Percentiles rank a stretch among this genome's conserved stretches.
These are phyloP conservation scores for Drosophila teissieri DNA, from an alignment of 1,140 invertebrate genomes.

Conservation along the genomic window DNA sequence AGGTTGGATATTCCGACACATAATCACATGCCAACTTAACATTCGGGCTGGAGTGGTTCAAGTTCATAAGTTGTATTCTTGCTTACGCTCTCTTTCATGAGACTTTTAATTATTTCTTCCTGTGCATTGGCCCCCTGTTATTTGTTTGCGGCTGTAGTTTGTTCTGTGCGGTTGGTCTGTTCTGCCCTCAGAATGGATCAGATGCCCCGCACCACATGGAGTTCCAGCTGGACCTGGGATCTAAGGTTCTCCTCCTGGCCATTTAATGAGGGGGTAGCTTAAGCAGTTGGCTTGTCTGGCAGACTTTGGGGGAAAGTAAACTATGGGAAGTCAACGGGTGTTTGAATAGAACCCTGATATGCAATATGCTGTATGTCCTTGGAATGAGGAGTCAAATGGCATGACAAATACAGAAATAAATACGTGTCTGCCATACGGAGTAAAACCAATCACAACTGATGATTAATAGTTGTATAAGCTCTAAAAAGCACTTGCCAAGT, in stretches of 20 bases:
- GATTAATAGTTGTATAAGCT: background rate
- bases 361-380: conserved; percentile 16
- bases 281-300: conserved; percentile 25
- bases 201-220: conserved; percentile 6
- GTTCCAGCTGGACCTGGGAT: conserved; percentile 24
- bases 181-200: conserved; percentile 33
- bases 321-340: conserved; percentile 42
- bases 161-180: conserved; percentile 59
- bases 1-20: background rate
- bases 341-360: conserved; percentile 21
- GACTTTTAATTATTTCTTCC: too few species aligned
- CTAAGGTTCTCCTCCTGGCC: conserved; percentile 28
- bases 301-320: background rate
- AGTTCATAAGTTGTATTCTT: background rate
- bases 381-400: conserved; percentile 7
- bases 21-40: background rate
- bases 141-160: conserved; percentile 44
- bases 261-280: conserved; percentile 61
- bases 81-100: background rate
- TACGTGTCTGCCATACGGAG: background rate
- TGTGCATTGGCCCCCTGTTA: conserved; percentile 7
- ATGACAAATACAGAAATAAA: background rate
- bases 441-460: background rate
- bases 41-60: too few species aligned
- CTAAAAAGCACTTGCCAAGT: background rate